phyloP scores from a whole-genome alignment of 2,888 invertebrate genomes.

The Brachyptera putata region DNA sequence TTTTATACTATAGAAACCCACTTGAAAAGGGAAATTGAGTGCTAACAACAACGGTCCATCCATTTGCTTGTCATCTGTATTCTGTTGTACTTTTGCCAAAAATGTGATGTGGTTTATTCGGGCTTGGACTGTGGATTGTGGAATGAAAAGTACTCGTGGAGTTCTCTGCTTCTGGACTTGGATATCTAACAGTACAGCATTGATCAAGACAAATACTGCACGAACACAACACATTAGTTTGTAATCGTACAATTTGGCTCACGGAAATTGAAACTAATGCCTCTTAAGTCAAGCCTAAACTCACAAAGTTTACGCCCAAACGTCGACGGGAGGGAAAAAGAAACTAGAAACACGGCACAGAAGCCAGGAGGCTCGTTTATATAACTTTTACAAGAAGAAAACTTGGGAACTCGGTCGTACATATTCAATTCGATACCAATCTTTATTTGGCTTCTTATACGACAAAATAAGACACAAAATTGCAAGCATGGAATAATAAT shows the following conservation, averaged over 20 bases:
- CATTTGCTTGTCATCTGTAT: not conserved
- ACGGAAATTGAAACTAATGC: constrained; percentile 5
- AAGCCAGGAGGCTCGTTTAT: no score
- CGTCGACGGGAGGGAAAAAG: no score
- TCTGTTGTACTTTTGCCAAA: constrained; percentile 11
- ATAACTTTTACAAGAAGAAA: no score
- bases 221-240: constrained; percentile 9
- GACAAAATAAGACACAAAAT: no score
- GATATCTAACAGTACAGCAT: not conserved
- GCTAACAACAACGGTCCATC: constrained; percentile 12
- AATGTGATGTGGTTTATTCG: constrained; percentile 8
- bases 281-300: no score
- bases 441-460: no score
- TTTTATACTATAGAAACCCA: constrained; percentile 16
- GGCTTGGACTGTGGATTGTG: not conserved
- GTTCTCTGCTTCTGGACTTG: not conserved
- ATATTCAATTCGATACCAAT: no score
- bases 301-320: no score
- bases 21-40: constrained; percentile 12
- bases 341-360: no score
- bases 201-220: no score
- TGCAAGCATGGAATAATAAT: no score
- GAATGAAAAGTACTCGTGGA: not conserved
- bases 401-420: no score
- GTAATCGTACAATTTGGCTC: constrained; percentile 10